Evolutionary conservation across 2,888 invertebrate species (phyloP).

Genomic region (Tribolium freemani): DNA sequence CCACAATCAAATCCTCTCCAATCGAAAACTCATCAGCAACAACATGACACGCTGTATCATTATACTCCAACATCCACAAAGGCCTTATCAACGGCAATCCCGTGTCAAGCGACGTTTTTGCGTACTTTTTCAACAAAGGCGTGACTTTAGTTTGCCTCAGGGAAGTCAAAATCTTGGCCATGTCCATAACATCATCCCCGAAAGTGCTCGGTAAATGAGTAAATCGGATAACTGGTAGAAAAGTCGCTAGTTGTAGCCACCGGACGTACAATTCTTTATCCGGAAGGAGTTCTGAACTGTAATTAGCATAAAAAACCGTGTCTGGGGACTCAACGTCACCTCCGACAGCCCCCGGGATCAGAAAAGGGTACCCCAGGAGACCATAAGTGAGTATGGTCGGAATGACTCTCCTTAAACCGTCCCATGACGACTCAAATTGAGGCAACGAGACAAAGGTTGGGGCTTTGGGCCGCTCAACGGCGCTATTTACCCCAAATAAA

Average conservation of each 20-base stretch:
- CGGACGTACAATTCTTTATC: slow-evolving; percentile 88
- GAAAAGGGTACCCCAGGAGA: slow-evolving; percentile 91
- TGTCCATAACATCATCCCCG: slow-evolving; percentile 83
- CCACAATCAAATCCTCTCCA: slow-evolving; percentile 91
- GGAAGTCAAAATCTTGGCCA: slow-evolving; percentile 81
- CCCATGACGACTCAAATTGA: slow-evolving; percentile 91
- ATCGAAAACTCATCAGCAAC: slow-evolving; percentile 90
- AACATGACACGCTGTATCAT: slow-evolving; percentile 81
- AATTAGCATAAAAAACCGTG: slow-evolving; percentile 66
- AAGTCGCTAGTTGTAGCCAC: slow-evolving; percentile 92
- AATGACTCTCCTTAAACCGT: slow-evolving; percentile 78
- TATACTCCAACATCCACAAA: slow-evolving; percentile 89
- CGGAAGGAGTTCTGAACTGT: slow-evolving; percentile 72
- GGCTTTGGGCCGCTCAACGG: slow-evolving; percentile 83
- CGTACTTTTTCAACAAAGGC: slow-evolving; percentile 82
- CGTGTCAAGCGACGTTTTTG: slow-evolving; percentile 83
- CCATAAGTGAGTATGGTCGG: slow-evolving; percentile 91
- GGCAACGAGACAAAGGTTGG: slow-evolving; percentile 90
- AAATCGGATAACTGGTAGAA: slow-evolving; percentile 92
- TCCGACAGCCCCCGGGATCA: slow-evolving; percentile 94
- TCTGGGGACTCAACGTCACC: slow-evolving; percentile 83
- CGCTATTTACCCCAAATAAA: slow-evolving; percentile 87
- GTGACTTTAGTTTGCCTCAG: slow-evolving; percentile 83
- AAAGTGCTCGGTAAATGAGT: slow-evolving; percentile 92
- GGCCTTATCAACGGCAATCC: slow-evolving; percentile 90